Base-by-base conservation (phyloP, 2,888 invertebrate genomes). In the Aphodius sticticus region DNA sequence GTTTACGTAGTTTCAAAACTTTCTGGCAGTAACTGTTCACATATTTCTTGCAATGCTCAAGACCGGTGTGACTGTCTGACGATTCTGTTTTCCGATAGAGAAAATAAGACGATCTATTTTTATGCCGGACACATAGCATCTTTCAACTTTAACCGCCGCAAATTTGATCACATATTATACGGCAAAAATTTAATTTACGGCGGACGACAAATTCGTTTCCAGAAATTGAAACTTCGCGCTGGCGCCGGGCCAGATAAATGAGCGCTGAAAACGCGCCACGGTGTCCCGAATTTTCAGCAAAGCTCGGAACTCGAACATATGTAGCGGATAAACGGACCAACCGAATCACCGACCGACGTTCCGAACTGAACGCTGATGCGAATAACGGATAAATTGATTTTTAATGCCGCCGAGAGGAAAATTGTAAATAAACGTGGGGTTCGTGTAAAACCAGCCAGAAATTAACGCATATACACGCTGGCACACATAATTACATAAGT, bases 261-360 rank as follows among this genome's bases (percentile, higher is more conserved):
- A 53, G 53, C 53, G 53, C 53, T 53, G 53, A 53, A 53, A 53
- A 53, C 53, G 53, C 53, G 53, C 53, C 53, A 53, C 53, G 53
- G 53, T 53, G 53, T 53, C 53, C 53, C 53, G 53, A 53, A 53
- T 53, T 53, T 53, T 53, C 53, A 53, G 53, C 53, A 53, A 53
- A 53, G 53, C 53, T 53, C 53, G 26, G 74, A 37, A 74, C 74
- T 35, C 74, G 74, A 35, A 74, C 74, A 74, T 74, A 74, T 74
- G 74, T 74, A 74, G 37, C 74, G 74, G 74, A 74, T 74, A 74
- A 74, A 74, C 74, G 53, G 53, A 53, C 53, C 53, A 9, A 53
- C 53, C 53, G 9, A 53, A 53, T 12, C 9, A 53, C 7, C 53
- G 53, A 53, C 53, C 53, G 53, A 53, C 53, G 53, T 12, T 53